Conservation (phyloP, 2,797 vertebrate species). For the Onychomys torridus region DNA sequence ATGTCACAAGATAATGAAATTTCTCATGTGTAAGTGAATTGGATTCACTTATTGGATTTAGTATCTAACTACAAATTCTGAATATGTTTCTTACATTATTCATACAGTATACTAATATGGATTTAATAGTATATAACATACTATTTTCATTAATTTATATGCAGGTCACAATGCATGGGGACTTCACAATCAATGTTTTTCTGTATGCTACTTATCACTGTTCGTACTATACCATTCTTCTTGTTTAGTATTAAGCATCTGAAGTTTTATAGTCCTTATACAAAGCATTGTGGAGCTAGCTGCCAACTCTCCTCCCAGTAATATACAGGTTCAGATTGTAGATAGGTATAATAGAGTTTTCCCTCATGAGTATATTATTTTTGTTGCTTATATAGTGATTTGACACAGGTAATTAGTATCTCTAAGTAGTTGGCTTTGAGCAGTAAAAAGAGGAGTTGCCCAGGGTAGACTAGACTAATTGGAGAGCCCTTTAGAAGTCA, state of each 20-base stretch:
- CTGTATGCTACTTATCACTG: neutral
- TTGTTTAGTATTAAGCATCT: slow-evolving; percentile 60
- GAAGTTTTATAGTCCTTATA: neutral
- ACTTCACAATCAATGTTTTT: neutral
- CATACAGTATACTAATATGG: neutral
- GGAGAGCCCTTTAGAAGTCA: neutral
- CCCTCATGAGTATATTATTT: neutral
- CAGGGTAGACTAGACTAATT: neutral
- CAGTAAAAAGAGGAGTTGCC: neutral
- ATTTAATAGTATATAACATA: neutral
- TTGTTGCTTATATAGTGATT: neutral
- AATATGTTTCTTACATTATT: neutral
- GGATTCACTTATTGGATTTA: neutral
- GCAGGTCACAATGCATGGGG: neutral
- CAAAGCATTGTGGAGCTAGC: neutral
- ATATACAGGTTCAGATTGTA: neutral
- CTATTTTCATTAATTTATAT: neutral
- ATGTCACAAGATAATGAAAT: neutral
- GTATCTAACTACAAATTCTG: neutral
- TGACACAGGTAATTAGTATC: neutral
- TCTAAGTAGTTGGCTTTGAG: neutral
- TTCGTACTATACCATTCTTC: neutral
- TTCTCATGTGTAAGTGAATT: neutral
- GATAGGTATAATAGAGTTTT: neutral
- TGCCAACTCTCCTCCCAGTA: neutral